phyloP scores from a whole-genome alignment of 2,888 invertebrate genomes.

The Myopa tessellatipennis region DNA sequence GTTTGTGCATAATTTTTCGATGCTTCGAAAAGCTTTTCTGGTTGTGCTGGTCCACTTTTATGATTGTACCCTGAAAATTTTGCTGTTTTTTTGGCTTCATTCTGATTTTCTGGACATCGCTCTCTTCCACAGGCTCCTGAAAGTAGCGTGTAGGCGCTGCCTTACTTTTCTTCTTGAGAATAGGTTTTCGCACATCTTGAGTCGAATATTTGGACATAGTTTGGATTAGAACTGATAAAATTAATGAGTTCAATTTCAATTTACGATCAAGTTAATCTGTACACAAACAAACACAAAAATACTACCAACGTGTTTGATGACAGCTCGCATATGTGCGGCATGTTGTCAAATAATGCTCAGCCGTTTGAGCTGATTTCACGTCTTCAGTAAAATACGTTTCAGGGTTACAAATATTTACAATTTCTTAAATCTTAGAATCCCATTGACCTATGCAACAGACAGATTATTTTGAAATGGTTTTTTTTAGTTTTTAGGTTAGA shows the following conservation, averaged over 20 bases:
- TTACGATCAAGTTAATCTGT: background rate
- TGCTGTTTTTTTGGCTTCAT: constrained; percentile 52
- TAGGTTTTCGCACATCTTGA: background rate
- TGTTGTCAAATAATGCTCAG: background rate
- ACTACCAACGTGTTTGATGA: background rate
- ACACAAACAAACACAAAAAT: background rate
- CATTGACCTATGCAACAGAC: too few species aligned
- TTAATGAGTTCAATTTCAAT: background rate
- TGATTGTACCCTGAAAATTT: constrained; percentile 58
- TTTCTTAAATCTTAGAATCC: too few species aligned
- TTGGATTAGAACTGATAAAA: background rate
- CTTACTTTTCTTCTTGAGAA: constrained; percentile 4
- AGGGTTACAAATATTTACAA: too few species aligned
- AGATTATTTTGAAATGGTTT: too few species aligned
- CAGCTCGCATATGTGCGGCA: background rate
- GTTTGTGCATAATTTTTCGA: constrained; percentile 37
- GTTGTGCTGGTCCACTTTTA: constrained; percentile 52
- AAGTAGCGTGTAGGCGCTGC: constrained; percentile 45
- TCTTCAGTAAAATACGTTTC: too few species aligned
- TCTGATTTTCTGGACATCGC: constrained; percentile 53
- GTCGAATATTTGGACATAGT: background rate
- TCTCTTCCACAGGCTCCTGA: constrained; percentile 45
- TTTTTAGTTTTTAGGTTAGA: too few species aligned
- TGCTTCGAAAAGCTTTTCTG: constrained; percentile 40
- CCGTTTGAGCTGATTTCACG: background rate